phyloP scores from a whole-genome alignment of 2,888 invertebrate species.

The Leptinotarsa juncta region DNA sequence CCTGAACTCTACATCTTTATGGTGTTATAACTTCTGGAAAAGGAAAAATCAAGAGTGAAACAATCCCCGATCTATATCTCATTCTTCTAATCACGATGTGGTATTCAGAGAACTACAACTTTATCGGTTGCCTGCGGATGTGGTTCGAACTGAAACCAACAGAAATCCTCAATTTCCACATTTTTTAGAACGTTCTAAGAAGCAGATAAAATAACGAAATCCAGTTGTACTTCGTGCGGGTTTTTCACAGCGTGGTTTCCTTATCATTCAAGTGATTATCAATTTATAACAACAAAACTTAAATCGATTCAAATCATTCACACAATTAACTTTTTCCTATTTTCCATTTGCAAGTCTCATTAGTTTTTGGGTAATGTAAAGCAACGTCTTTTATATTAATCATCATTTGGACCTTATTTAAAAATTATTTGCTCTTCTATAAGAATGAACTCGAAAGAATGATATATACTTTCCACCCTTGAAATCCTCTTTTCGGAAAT shows the following conservation, averaged over 20 bases:
- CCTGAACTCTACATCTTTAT: no score
- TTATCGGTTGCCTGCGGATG: conserved; percentile 41
- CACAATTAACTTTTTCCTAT: no score
- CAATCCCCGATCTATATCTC: background rate
- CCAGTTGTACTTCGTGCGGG: background rate
- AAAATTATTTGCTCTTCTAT: no score
- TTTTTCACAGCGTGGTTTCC: conserved; percentile 2
- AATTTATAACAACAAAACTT: background rate
- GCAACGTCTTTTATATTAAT: no score
- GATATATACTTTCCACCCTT: no score
- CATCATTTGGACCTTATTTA: no score
- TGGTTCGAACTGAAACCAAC: conserved; percentile 29
- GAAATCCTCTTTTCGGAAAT: no score
- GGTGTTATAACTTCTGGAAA: no score
- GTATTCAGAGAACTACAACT: conserved; percentile 27
- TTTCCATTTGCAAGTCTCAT: no score
- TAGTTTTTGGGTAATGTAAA: no score
- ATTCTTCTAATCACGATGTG: conserved; percentile 31
- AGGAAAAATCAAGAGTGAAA: background rate
- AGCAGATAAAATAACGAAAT: conserved; percentile 20
- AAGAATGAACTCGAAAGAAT: no score
- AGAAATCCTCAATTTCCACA: conserved; percentile 37
- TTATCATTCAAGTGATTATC: background rate
- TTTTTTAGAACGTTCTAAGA: conserved; percentile 15
- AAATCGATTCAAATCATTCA: background rate